A percentile compares a stretch with the other conserved stretches of the same genome.
Conservation (phyloP, 2,888 invertebrate genomes). For the Cosmia pyralina region DNA sequence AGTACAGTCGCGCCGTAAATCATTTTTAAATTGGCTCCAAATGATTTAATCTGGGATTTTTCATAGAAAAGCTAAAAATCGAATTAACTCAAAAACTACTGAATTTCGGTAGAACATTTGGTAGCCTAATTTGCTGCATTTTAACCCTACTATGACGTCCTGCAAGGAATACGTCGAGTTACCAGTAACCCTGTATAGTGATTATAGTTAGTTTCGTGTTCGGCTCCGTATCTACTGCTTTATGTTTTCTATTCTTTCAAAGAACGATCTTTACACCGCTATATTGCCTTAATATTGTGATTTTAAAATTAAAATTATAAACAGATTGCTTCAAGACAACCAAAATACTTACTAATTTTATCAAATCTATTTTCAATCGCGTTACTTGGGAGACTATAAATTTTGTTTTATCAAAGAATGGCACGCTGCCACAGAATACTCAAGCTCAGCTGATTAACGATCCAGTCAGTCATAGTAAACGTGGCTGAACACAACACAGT, state of each 20-base stretch:
- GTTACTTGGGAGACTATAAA: constrained; percentile 24
- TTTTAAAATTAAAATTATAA: not conserved
- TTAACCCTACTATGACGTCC: too few species aligned
- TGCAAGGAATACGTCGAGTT: too few species aligned
- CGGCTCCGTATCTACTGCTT: not conserved
- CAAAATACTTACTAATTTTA: not conserved
- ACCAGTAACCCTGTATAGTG: too few species aligned
- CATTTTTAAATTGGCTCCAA: too few species aligned
- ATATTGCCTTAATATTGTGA: not conserved
- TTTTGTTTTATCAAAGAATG: constrained; percentile 48
- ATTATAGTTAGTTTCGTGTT: not conserved
- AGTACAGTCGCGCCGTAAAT: too few species aligned
- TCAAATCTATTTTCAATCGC: constrained; percentile 35
- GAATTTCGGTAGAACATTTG: too few species aligned
- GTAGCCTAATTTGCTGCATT: too few species aligned
- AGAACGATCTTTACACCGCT: not conserved
- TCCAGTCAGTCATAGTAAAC: constrained; percentile 8
- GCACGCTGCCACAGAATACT: constrained; percentile 48
- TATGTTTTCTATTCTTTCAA: not conserved
- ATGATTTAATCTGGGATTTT: too few species aligned
- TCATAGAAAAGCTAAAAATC: too few species aligned
- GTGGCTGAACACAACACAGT: constrained; percentile 1
- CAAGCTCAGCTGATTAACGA: constrained; percentile 46
- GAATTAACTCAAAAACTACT: too few species aligned
- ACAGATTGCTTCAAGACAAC: not conserved